A percentile compares a stretch with the other conserved stretches of the same genome.
Conservation (phyloP, 2,797 vertebrate genomes). For the Caiman crocodilus region DNA sequence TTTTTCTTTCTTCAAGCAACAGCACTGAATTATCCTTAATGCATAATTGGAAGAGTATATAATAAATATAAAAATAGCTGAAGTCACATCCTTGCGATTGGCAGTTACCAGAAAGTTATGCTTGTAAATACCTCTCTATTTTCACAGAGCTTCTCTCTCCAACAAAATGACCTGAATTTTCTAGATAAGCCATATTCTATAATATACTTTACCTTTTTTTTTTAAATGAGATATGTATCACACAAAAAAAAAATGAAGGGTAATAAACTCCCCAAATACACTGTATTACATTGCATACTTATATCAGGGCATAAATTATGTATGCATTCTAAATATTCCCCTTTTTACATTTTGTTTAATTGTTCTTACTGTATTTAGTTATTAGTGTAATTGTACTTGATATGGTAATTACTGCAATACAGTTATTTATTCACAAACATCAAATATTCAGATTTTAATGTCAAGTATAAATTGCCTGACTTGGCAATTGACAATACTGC, state of each 20-base stretch:
- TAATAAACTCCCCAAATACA: accelerated
- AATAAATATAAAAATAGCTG: not conserved
- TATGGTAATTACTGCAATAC: not conserved
- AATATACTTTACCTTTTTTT: not conserved
- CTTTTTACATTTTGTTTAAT: not conserved
- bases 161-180: not conserved
- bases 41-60: not conserved
- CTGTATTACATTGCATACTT: not conserved
- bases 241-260: not conserved
- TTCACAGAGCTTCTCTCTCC: not conserved
- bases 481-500: not conserved
- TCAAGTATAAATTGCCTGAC: not conserved
- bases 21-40: not conserved
- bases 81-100: not conserved
- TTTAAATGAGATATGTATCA: not conserved
- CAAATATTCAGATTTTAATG: not conserved
- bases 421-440: not conserved
- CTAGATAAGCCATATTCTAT: not conserved
- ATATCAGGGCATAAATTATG: not conserved
- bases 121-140: not conserved
- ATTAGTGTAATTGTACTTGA: not conserved
- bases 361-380: not conserved
- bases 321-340: not conserved
- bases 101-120: not conserved
- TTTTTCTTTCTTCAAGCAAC: not conserved